Percentiles rank a stretch among this genome's conserved stretches.
Conservation (phyloP, 1,140 invertebrate species). For the Platyscapa corneri region DNA sequence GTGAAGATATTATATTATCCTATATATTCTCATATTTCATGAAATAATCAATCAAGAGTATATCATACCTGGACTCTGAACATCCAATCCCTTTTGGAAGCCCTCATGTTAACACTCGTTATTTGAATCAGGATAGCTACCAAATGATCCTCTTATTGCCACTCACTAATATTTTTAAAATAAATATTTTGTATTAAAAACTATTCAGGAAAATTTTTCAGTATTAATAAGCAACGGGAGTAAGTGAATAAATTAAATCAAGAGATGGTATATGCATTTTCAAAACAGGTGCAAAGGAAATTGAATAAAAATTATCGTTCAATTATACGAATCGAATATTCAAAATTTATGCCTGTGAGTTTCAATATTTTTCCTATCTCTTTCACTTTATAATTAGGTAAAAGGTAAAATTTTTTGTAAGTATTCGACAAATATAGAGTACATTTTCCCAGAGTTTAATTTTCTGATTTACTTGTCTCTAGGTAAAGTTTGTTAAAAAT, state of each 20-base stretch:
- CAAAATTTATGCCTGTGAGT: background rate
- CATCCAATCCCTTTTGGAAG: slow-evolving; percentile 69
- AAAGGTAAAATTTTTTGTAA: background rate
- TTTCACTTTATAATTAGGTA: background rate
- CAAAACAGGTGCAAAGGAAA: background rate
- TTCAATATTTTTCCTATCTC: background rate
- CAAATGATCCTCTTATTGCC: background rate
- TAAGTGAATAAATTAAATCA: background rate
- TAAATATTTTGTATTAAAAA: background rate
- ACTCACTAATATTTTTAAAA: background rate
- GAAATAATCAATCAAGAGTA: slow-evolving; percentile 26
- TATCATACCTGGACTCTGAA: slow-evolving; percentile 70
- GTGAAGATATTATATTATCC: background rate
- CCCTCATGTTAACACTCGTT: slow-evolving; percentile 64
- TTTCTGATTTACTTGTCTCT: background rate
- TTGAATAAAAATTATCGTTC: background rate
- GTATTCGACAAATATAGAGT: background rate
- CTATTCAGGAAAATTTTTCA: background rate
- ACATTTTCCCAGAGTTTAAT: background rate
- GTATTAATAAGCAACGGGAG: background rate
- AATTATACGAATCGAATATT: background rate
- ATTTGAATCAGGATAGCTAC: background rate
- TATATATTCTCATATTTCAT: background rate
- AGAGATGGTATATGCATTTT: background rate
- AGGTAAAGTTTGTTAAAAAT: background rate